These are phyloP conservation scores for Leiothrix lutea DNA, from an alignment of 2,113 vertebrate species.

Conservation along the genomic window DNA sequence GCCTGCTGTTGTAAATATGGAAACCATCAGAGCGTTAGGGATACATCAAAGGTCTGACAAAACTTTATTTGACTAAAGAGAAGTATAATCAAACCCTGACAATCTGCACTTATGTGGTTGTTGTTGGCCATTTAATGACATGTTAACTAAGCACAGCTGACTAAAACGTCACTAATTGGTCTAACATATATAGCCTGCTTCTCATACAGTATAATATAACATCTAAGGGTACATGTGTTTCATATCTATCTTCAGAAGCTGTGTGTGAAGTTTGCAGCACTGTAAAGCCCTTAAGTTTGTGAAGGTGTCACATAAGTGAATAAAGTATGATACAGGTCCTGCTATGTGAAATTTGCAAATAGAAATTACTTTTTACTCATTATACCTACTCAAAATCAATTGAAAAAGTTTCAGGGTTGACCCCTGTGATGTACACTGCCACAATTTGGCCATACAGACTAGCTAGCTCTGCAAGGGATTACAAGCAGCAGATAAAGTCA, in stretches of 20 bases:
- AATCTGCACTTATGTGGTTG: constrained; percentile 73
- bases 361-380: neutral
- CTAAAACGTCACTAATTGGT: constrained; percentile 66
- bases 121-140: constrained; percentile 74
- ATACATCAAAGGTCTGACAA: constrained; percentile 70
- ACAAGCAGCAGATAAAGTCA: neutral
- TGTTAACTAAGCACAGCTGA: constrained; percentile 61
- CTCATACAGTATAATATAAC: constrained; percentile 44
- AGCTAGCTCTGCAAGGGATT: neutral
- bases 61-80: constrained; percentile 70
- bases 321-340: neutral
- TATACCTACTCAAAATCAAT: neutral
- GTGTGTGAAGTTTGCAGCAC: neutral
- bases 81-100: constrained; percentile 71
- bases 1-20: constrained; percentile 68
- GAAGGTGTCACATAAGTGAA: neutral
- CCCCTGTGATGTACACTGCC: too few relatives aligned
- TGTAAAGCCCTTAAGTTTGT: neutral
- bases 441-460: neutral
- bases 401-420: neutral
- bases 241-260: constrained; percentile 21
- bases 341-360: neutral
- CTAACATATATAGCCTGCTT: constrained; percentile 64
- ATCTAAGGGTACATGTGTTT: constrained; percentile 39
- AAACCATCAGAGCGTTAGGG: constrained; percentile 52